A percentile compares a stretch with the other conserved stretches of the same genome.
Evolutionary conservation across 2,888 invertebrate species (phyloP).

Genomic region (Cephus pygmeus): DNA sequence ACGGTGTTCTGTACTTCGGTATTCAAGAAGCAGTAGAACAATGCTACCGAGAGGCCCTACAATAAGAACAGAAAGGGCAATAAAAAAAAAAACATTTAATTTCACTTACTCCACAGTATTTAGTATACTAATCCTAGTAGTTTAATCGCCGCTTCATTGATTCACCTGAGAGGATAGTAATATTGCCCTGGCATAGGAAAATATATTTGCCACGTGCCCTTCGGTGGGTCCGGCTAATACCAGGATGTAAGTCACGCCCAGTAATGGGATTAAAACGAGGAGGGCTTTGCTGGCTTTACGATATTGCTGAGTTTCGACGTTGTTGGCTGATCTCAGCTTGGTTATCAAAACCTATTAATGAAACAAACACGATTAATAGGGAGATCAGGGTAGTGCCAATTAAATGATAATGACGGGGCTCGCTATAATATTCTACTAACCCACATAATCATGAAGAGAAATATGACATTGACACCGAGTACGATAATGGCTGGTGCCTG

Average conservation of each 20-base stretch:
- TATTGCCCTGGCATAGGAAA: conserved; percentile 82
- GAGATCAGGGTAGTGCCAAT: background rate
- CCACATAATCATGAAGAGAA: conserved; percentile 89
- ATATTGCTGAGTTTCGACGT: conserved; percentile 90
- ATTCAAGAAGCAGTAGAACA: conserved; percentile 94
- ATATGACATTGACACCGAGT: conserved; percentile 83
- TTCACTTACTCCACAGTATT: background rate
- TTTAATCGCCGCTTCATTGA: background rate
- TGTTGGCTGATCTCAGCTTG: conserved; percentile 90
- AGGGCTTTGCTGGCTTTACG: conserved; percentile 92
- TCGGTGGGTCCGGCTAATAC: conserved; percentile 85
- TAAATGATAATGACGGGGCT: background rate
- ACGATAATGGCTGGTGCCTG: conserved; percentile 86
- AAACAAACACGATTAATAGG: conserved; percentile 22
- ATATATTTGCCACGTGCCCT: conserved; percentile 79
- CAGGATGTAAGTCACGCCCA: conserved; percentile 91
- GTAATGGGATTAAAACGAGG: conserved; percentile 90
- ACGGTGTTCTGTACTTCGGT: conserved; percentile 90
- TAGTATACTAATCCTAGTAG: background rate
- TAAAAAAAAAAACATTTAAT: conserved; percentile 8
- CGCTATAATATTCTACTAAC: conserved; percentile 68
- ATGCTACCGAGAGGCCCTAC: conserved; percentile 89
- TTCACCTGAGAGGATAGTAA: conserved; percentile 91
- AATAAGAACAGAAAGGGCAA: conserved; percentile 28
- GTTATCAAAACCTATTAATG: conserved; percentile 85